Base-by-base conservation (phyloP, 2,888 invertebrate species). In the Tinea semifulvella region DNA sequence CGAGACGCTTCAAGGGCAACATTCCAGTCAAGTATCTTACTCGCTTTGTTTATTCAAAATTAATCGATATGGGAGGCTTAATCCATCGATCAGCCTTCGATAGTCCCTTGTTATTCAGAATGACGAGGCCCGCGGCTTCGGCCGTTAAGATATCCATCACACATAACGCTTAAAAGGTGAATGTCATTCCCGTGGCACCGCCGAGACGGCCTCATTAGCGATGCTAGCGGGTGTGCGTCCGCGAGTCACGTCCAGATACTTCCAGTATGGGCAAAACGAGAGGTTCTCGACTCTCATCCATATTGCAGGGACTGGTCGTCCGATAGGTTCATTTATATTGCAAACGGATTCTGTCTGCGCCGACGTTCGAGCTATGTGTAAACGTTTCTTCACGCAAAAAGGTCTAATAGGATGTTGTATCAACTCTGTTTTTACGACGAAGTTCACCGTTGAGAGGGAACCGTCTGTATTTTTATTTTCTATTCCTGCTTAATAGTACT, bases 261-360 rank as follows among this genome's bases (percentile, higher is more conserved):
- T 49, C 63, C 50, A 56, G 60, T 66, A 68, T 63, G 47, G 68
- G 54, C 67, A 68, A 64, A 65, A 66, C 67, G 57, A 61, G 63
- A 55, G 49, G 52, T 56, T 57, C 62, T 61, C 63, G 11, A 45
- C 13, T 11, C 40, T 40, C 47, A 63, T 67, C 63, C 64, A 65
- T 64, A 66, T 65, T 65, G 59, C 59, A 61, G 54, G 50, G 19
- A 43, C 55, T 58, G 22, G 57, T 59, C 56, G 60, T 56, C 60
- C 58, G 60, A 58, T 61, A 61, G 56, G 58, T 63, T 68, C 63
- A 65, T 68, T 69, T 66, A 65, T 68, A 64, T 67, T 65, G 59
- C 62, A 65, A 55, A 53, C 63, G 62, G 60, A 60, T 61, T 57
- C 54, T 56, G 52, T 52, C 39, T 11, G 27, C 27, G 27, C 27